A percentile compares a stretch with the other conserved stretches of the same genome.
phyloP scores from a whole-genome alignment of 2,797 vertebrate genomes.

The Mionectes olivaceus region DNA sequence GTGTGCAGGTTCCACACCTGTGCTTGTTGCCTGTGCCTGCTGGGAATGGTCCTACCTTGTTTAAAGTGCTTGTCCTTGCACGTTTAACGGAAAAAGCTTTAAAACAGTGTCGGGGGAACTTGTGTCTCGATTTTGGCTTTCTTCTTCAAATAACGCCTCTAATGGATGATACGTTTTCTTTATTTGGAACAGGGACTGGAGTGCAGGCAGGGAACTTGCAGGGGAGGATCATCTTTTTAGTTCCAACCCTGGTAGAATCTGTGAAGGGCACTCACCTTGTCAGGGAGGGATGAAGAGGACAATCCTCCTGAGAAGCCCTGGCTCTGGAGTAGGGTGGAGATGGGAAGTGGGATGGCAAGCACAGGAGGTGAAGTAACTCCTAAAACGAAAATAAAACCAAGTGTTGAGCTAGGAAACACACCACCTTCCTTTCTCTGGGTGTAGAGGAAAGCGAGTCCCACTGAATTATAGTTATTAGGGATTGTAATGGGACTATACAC shows the following conservation, averaged over 20 bases:
- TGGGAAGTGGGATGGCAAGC: background rate
- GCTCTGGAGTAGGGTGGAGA: background rate
- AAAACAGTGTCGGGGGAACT: background rate
- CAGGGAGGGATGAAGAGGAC: slow-evolving; percentile 13
- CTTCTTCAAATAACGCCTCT: background rate
- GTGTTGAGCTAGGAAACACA: background rate
- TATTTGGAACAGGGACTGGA: background rate
- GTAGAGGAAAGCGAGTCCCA: background rate
- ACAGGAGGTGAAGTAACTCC: background rate
- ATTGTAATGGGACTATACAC: rapidly evolving
- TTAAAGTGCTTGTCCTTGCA: background rate
- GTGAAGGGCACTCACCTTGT: background rate
- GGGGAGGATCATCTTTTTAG: background rate
- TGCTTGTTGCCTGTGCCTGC: background rate
- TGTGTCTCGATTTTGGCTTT: background rate
- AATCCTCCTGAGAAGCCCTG: slow-evolving; percentile 1
- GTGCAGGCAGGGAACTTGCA: background rate
- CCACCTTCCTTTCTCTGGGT: background rate
- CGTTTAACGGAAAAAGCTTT: background rate
- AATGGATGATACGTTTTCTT: background rate
- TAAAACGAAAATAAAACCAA: background rate
- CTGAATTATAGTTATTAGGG: background rate
- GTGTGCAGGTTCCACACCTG: background rate
- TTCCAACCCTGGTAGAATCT: background rate
- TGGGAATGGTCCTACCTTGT: background rate